These are phyloP conservation scores for Chelon labrosus DNA, from an alignment of 2,797 vertebrate species.

Conservation along the genomic window DNA sequence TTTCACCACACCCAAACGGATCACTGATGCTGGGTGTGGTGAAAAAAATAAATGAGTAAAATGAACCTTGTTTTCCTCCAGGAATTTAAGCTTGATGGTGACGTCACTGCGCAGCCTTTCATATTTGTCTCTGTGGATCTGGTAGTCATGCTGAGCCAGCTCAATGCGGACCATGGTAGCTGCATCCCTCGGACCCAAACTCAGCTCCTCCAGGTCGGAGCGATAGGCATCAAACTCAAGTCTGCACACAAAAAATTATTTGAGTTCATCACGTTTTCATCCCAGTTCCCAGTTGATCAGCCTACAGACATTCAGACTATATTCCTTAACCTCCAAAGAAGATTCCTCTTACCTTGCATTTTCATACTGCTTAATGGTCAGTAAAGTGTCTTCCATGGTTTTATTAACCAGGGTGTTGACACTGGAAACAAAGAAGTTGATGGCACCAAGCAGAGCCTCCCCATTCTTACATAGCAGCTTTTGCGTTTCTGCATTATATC, in stretches of 20 bases:
- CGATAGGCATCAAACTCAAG: slow-evolving; percentile 97
- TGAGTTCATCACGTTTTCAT: background rate
- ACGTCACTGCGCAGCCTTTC: slow-evolving; percentile 95
- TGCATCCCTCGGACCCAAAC: slow-evolving; percentile 90
- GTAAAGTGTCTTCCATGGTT: slow-evolving; percentile 97
- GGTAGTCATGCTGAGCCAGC: slow-evolving; percentile 93
- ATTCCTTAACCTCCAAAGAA: background rate
- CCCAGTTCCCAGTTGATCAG: background rate
- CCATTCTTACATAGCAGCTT: slow-evolving; percentile 97
- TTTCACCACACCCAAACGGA: slow-evolving; percentile 19
- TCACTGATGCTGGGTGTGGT: slow-evolving; percentile 10
- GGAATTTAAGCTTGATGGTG: slow-evolving; percentile 97
- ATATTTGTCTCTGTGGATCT: slow-evolving; percentile 94
- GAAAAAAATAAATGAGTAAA: background rate
- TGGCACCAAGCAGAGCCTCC: slow-evolving; percentile 93
- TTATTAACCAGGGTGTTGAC: slow-evolving; percentile 97
- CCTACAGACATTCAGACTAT: background rate
- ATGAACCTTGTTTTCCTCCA: slow-evolving; percentile 96
- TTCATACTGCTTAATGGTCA: slow-evolving; percentile 96
- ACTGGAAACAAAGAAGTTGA: slow-evolving; percentile 97
- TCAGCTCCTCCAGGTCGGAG: slow-evolving; percentile 96
- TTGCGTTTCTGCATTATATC: slow-evolving; percentile 97
- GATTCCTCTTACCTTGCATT: slow-evolving; percentile 88
- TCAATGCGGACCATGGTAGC: slow-evolving; percentile 91
- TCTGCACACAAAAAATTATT: slow-evolving; percentile 73